Evolutionary conservation across 2,888 invertebrate species (phyloP).

Genomic region (Pogonocherus hispidulus): DNA sequence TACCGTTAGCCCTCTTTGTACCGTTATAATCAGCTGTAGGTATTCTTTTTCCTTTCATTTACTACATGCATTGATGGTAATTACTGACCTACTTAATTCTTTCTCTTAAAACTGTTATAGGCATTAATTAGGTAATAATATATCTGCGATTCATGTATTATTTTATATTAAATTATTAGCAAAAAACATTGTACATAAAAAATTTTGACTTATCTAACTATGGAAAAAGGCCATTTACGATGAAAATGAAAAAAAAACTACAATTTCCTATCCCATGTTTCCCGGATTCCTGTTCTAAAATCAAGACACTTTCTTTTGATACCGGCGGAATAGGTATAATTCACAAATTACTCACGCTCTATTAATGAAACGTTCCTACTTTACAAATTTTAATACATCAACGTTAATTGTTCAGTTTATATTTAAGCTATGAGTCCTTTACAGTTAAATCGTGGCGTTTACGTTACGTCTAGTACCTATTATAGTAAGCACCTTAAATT

Average conservation of each 20-base stretch:
- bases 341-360: neutral
- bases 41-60: neutral
- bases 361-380: neutral
- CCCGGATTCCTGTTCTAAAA: too few relatives aligned
- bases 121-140: too few relatives aligned
- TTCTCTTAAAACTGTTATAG: too few relatives aligned
- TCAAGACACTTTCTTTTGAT: slow-evolving; percentile 2
- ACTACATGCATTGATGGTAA: neutral
- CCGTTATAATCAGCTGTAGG: neutral
- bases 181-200: too few relatives aligned
- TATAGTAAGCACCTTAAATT: too few relatives aligned
- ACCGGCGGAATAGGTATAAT: neutral
- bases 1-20: neutral
- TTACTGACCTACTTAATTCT: neutral
- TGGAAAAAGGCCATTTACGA: too few relatives aligned
- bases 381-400: neutral
- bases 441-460: neutral
- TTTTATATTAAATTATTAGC: too few relatives aligned
- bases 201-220: too few relatives aligned
- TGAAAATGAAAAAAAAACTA: too few relatives aligned
- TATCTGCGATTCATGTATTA: too few relatives aligned
- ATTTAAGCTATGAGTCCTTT: neutral
- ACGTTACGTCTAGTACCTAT: too few relatives aligned
- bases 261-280: too few relatives aligned
- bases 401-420: neutral